Evolutionary conservation across 2,888 invertebrate genomes (phyloP), one percentile per base, ranked within the genome.

Genomic region (Frankliniella intonsa): DNA sequence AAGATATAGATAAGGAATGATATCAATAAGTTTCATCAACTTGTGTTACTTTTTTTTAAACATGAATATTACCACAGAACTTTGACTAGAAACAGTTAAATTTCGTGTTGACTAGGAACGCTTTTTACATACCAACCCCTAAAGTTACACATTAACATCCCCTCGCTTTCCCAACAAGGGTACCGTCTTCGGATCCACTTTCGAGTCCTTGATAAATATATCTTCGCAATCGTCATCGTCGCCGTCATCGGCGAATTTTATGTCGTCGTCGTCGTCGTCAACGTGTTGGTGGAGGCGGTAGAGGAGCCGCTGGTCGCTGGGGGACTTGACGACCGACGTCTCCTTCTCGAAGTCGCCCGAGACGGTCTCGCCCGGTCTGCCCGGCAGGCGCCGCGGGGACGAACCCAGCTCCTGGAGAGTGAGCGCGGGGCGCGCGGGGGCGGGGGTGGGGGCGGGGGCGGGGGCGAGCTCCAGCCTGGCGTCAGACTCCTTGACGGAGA

Each of bases 191-290:
- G 69, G 69, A 12, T 76, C 69, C 25, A 76, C 69, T 25, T 76
- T 76, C 22, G 69, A 76, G 69, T 76, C 69, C 25, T 76, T 76
- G 25, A 22, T 22, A 22, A 76, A 76, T 9, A 76, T 76, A 22
- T 76, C 69, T 7, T 76, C 69, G 69, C 69, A 76, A 12, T 84
- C 84, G 38, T 88, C 88, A 3, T 91, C 91, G 0, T 91, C 92
- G 84, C 91, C 91, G 62, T 94, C 94, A 85, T 94, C 94, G 11
- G 92, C 94, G 86, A 92, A 94, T 86, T 91, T 92, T 81, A 94
- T 91, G 84, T 93, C 93, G 82, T 92, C 88, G 85, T 91, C 90
- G 81, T 90, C 89, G 84, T 88, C 90, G 84, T 91, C 89, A 14
- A 92, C 90, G 84, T 91, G 89, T 85, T 91, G 91, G 17, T 92